phyloP scores from a whole-genome alignment of 1,140 invertebrate species.

The Melanaphis sacchari region DNA sequence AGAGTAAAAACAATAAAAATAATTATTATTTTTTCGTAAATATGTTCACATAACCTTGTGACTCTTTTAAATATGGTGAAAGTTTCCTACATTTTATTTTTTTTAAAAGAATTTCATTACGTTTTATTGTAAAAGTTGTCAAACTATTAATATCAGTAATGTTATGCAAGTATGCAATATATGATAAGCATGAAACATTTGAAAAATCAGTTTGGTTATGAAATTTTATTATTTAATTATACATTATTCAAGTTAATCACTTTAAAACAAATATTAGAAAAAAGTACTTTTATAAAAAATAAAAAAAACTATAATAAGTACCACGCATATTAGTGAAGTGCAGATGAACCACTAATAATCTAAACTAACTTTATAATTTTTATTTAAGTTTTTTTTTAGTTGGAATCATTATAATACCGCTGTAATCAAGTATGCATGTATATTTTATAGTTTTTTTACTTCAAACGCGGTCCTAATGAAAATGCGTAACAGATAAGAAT shows the following conservation, averaged over 20 bases:
- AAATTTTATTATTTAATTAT: neutral
- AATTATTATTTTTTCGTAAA: neutral
- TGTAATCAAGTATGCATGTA: neutral
- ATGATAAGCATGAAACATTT: neutral
- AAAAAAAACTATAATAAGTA: neutral
- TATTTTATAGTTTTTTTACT: neutral
- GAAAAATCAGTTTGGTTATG: neutral
- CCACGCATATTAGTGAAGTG: neutral
- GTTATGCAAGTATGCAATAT: neutral
- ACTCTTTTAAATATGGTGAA: conserved; percentile 1
- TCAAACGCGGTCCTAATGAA: neutral
- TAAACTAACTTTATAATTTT: neutral
- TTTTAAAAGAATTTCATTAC: neutral
- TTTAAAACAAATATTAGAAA: neutral
- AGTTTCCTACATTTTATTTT: neutral
- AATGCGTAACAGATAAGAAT: neutral
- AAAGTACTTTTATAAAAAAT: neutral
- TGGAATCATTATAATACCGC: neutral
- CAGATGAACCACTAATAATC: neutral
- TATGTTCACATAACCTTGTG: conserved; percentile 31
- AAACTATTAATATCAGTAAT: neutral
- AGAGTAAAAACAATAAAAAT: conserved; percentile 35
- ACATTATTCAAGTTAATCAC: neutral
- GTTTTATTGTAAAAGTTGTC: neutral
- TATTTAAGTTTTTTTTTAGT: neutral